phyloP scores from a whole-genome alignment of 2,888 invertebrate species.

The Chymomyza fuscimana region DNA sequence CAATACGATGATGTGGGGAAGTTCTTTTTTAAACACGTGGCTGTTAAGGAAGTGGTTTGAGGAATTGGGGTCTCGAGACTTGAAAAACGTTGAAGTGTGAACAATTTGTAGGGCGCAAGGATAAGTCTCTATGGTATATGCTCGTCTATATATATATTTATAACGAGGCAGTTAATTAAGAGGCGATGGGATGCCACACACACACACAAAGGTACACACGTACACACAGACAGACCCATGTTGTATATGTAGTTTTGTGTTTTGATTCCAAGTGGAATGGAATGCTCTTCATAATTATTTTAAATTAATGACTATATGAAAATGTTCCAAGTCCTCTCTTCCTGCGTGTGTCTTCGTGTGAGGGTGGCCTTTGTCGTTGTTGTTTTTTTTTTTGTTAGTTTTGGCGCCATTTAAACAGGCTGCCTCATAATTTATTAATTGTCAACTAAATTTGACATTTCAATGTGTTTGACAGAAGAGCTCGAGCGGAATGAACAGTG shows the following conservation, averaged over 20 bases:
- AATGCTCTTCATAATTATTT: slow-evolving; percentile 62
- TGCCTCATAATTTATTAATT: slow-evolving; percentile 77
- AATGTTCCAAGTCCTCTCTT: slow-evolving; percentile 42
- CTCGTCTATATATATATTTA: background rate
- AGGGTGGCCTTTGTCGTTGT: background rate
- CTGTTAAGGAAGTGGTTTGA: slow-evolving; percentile 24
- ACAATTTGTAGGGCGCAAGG: slow-evolving; percentile 66
- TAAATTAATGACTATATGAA: slow-evolving; percentile 72
- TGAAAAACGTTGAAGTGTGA: slow-evolving; percentile 74
- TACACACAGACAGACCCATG: slow-evolving; percentile 53
- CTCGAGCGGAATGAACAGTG: slow-evolving; percentile 21
- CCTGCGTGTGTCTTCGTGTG: slow-evolving; percentile 1
- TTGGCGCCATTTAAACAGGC: slow-evolving; percentile 76
- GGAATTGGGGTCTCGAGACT: slow-evolving; percentile 1
- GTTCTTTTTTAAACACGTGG: slow-evolving; percentile 45
- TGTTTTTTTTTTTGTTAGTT: slow-evolving; percentile 1
- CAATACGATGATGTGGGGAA: slow-evolving; percentile 18
- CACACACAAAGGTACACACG: slow-evolving; percentile 40
- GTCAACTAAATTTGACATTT: slow-evolving; percentile 79
- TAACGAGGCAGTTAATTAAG: slow-evolving; percentile 65
- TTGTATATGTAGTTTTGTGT: slow-evolving; percentile 38
- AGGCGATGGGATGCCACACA: slow-evolving; percentile 11
- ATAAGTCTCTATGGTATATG: slow-evolving; percentile 27
- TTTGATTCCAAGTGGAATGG: slow-evolving; percentile 58
- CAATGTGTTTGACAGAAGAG: slow-evolving; percentile 69